Base-by-base conservation (phyloP, 2,113 vertebrate genomes). In the Amphilophus citrinellus region DNA sequence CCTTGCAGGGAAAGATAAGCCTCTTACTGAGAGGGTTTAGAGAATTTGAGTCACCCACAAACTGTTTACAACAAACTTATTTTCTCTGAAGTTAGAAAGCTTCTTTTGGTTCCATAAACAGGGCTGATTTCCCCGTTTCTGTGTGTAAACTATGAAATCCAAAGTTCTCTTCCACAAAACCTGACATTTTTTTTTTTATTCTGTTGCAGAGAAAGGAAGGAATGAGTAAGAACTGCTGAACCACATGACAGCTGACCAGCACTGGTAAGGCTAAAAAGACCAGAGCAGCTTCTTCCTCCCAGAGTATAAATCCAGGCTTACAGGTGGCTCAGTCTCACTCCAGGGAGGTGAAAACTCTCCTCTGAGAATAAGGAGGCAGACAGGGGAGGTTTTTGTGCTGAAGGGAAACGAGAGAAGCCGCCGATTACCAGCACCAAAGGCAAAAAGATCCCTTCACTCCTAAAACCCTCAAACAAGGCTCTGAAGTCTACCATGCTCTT, bases 381-480 rank as follows among this genome's bases (percentile, higher is more conserved):
- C 93, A 95, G 90, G 91, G 88, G 91, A 88, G 53, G 61, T 83
- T 92, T 93, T 95, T 95, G 94, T 95, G 79, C 83, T 68, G 79
- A 77, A 56, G 76, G 87, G 92, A 89, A 95, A 95, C 18, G 77
- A 88, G 89, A 92, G 94, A 95, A 91, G 93, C 83, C 61, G 81
- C 83, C 77, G 93, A 93, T 94, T 94, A 94, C 89, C 91, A 88
- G 85, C 93, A 91, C 85, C 84, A 90, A 91, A 93, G 87, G 93
- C 82, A 83, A 92, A 71, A 87, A 89, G 87, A 93, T 89, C 91
- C 86, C 88, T 62, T 91, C 93, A 85, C 88, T 87, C 91, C 88
- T 80, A 88, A 91, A 91, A 83, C 63, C 77, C 86, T 75, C 14
- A 42, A 90, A 86, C 71, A 79, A 84, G 80, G 78, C 83, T 91